These are phyloP conservation scores for Coenonympha glycerion DNA, from an alignment of 2,888 invertebrate genomes.

Conservation along the genomic window DNA sequence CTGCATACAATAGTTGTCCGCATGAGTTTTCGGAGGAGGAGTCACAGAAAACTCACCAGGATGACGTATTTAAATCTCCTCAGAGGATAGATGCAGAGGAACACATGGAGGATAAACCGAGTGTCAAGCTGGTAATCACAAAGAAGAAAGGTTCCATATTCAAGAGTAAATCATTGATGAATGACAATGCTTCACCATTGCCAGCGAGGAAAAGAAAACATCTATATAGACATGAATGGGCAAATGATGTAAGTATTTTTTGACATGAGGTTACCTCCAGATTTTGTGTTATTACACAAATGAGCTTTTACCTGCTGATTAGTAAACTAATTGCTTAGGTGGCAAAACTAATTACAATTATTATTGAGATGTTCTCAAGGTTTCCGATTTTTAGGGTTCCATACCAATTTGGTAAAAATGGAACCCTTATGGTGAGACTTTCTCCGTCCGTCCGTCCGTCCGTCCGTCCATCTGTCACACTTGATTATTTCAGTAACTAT, in stretches of 20 bases:
- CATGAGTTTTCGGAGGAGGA: constrained; percentile 67
- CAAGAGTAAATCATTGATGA: constrained; percentile 85
- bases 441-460: too few relatives aligned
- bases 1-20: constrained; percentile 66
- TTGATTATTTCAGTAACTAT: too few relatives aligned
- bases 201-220: constrained; percentile 84
- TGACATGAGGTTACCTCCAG: too few relatives aligned
- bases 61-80: constrained; percentile 68
- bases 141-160: constrained; percentile 94
- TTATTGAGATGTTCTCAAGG: too few relatives aligned
- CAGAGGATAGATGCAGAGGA: constrained; percentile 54
- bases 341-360: too few relatives aligned
- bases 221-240: constrained; percentile 93
- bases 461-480: too few relatives aligned
- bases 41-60: constrained; percentile 51
- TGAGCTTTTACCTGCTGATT: too few relatives aligned
- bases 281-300: too few relatives aligned
- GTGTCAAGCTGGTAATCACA: constrained; percentile 82
- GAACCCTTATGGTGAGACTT: too few relatives aligned
- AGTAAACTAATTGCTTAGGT: too few relatives aligned
- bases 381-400: too few relatives aligned
- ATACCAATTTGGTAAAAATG: too few relatives aligned
- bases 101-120: constrained; percentile 66
- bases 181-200: constrained; percentile 75
- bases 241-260: constrained; percentile 82